phyloP scores from a whole-genome alignment of 2,113 vertebrate genomes.

The Vombatus ursinus region DNA sequence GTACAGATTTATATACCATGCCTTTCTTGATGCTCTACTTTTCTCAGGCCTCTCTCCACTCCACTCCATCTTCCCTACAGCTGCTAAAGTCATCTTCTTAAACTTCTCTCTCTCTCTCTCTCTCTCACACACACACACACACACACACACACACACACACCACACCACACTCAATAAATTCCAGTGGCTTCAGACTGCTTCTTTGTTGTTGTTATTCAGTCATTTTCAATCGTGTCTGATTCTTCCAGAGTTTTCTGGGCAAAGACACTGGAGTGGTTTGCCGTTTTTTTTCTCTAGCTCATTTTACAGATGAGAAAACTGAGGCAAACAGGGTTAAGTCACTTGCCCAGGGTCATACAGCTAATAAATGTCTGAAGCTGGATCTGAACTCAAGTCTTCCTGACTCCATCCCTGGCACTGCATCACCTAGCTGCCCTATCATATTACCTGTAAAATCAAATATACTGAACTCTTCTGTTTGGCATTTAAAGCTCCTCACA shows the following conservation, averaged over 20 bases:
- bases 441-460: not conserved
- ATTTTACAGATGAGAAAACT: no score
- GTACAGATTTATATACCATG: not conserved
- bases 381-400: no score
- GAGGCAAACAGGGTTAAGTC: no score
- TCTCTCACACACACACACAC: no score
- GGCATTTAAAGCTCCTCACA: not conserved
- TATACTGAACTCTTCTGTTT: not conserved
- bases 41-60: not conserved
- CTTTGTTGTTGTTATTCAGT: not conserved
- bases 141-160: no score
- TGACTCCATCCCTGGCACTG: not conserved
- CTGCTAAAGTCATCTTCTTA: not conserved
- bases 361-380: no score
- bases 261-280: no score
- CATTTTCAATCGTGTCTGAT: no score
- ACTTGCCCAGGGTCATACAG: no score
- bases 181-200: not conserved
- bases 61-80: not conserved
- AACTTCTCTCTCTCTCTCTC: not conserved
- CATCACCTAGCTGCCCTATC: not conserved
- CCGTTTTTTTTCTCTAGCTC: no score
- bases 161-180: not conserved
- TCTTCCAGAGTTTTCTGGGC: no score
- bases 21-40: not conserved